A percentile compares a stretch with the other conserved stretches of the same genome.
phyloP scores from a whole-genome alignment of 2,797 vertebrate species.

The Glossophaga mutica region DNA sequence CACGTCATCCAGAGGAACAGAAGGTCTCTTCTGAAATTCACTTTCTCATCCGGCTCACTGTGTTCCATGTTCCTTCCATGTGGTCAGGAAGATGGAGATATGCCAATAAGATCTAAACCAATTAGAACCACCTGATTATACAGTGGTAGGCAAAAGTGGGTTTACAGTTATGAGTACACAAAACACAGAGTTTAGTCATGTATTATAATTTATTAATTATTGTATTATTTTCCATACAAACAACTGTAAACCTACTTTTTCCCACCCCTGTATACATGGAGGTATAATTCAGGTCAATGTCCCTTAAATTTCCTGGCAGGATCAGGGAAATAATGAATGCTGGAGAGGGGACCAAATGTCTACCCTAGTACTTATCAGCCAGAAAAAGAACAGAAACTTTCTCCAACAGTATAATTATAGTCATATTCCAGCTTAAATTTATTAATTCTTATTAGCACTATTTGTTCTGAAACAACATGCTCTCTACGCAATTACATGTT shows the following conservation, averaged over 20 bases:
- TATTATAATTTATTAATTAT: not conserved
- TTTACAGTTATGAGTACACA: not conserved
- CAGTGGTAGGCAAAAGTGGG: not conserved
- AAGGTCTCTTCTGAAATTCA: not conserved
- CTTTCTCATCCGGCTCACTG: not conserved
- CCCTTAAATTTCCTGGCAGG: not conserved
- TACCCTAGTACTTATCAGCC: not conserved
- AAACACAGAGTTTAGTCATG: not conserved
- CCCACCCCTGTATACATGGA: not conserved
- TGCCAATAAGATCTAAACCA: not conserved
- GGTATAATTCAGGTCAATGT: not conserved
- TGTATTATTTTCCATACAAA: not conserved
- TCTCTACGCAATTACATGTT: not conserved
- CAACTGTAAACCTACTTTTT: not conserved
- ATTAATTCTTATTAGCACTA: not conserved
- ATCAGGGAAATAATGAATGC: not conserved
- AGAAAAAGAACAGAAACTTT: not conserved
- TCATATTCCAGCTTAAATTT: not conserved
- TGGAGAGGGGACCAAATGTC: not conserved
- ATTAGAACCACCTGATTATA: not conserved
- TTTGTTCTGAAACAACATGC: slow-evolving; percentile 34
- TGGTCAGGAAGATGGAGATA: not conserved
- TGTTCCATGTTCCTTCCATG: not conserved
- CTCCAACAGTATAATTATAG: not conserved
- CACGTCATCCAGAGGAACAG: not conserved